These are phyloP conservation scores for Tetrax tetrax DNA, from an alignment of 2,113 vertebrate species.

Conservation along the genomic window DNA sequence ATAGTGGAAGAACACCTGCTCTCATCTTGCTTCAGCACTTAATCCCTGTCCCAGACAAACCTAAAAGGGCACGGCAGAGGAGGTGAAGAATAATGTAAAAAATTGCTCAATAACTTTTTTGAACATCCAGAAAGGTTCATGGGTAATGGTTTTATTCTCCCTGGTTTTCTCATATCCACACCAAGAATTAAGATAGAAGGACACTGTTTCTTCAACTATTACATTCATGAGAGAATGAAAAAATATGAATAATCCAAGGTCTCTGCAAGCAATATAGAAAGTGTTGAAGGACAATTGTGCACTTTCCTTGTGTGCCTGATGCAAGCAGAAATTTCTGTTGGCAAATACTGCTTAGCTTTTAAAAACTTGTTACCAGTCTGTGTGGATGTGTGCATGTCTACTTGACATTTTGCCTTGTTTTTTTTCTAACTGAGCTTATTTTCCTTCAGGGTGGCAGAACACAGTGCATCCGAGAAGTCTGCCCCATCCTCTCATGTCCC, in stretches of 20 bases:
- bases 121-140: background rate
- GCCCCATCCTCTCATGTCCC: constrained; percentile 95
- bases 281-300: background rate
- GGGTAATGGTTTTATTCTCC: background rate
- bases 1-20: constrained; percentile 45
- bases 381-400: background rate
- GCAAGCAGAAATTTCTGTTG: background rate
- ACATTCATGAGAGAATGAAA: background rate
- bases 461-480: constrained; percentile 89
- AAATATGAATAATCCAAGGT: background rate
- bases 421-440: constrained; percentile 50
- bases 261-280: background rate
- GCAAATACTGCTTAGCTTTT: background rate
- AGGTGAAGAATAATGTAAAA: constrained; percentile 17
- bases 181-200: background rate
- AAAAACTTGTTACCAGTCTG: background rate
- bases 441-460: constrained; percentile 88
- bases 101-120: background rate
- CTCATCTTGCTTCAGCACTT: constrained; percentile 22
- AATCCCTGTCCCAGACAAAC: constrained; percentile 42
- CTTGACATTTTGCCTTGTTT: constrained; percentile 1
- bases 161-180: background rate
- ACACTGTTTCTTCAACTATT: background rate
- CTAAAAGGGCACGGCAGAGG: background rate
- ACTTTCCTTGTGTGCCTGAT: background rate